A percentile compares a stretch with the other conserved stretches of the same genome.
phyloP scores from a whole-genome alignment of 37 sponge, comb jelly and placozoan species.

The Hormiphora californensis region DNA sequence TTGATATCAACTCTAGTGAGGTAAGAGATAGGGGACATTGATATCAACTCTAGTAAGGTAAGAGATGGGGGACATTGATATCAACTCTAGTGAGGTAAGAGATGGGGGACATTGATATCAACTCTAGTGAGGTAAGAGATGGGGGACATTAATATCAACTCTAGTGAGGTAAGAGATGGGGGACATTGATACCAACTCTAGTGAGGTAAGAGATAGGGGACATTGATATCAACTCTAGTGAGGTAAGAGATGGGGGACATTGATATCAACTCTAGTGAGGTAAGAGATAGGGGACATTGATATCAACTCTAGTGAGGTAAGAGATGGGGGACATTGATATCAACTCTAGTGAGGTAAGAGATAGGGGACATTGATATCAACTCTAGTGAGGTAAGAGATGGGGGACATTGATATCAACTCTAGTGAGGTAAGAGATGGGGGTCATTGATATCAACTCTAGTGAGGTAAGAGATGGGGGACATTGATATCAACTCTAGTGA shows the following conservation, averaged over 20 bases:
- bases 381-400: conserved; percentile 1
- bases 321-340: conserved; percentile 13
- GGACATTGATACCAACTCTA: not conserved
- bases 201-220: not conserved
- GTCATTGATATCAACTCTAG: not conserved
- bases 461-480: conserved; percentile 14
- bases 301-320: not conserved
- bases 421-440: conserved; percentile 3
- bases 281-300: conserved; percentile 2
- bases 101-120: not conserved
- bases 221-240: no score
- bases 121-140: not conserved
- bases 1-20: no score
- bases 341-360: not conserved
- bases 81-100: no score
- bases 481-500: not conserved
- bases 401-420: conserved; percentile 4
- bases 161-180: no score
- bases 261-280: not conserved
- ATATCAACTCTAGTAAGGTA: not conserved
- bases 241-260: not conserved
- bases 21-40: not conserved
- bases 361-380: conserved; percentile 5
- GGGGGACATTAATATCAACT: no score
- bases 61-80: no score